Percentiles rank a stretch among this genome's conserved stretches.
These are phyloP conservation scores for Protonibea diacanthus DNA, from an alignment of 2,797 vertebrate species.

Conservation along the genomic window DNA sequence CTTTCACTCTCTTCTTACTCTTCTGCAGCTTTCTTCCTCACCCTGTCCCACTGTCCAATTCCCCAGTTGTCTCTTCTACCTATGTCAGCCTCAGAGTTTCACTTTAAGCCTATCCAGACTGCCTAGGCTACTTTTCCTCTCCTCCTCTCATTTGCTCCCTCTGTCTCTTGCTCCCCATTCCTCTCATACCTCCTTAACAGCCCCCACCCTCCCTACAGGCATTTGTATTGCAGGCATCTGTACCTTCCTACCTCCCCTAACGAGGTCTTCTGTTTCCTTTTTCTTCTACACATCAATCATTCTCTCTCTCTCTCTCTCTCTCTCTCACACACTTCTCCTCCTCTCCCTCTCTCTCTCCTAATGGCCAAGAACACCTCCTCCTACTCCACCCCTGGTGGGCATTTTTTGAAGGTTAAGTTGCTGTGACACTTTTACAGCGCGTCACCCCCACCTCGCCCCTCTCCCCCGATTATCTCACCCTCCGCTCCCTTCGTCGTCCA, in stretches of 20 bases:
- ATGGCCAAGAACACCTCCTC: constrained; percentile 62
- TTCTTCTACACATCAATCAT: constrained; percentile 67
- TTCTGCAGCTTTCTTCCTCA: constrained; percentile 30
- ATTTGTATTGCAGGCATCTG: constrained; percentile 70
- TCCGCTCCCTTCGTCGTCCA: constrained; percentile 17
- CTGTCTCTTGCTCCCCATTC: constrained; percentile 42
- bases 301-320: constrained; percentile 12
- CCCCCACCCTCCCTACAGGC: constrained; percentile 50
- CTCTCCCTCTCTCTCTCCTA: constrained; percentile 38
- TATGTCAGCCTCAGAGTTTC: constrained; percentile 68
- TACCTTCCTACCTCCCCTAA: constrained; percentile 61
- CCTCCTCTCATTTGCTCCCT: constrained; percentile 57
- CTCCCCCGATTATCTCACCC: constrained; percentile 45
- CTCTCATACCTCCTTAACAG: constrained; percentile 57
- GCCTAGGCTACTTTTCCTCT: constrained; percentile 48
- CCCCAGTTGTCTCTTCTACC: constrained; percentile 75
- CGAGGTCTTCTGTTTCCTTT: constrained; percentile 63
- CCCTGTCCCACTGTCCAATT: constrained; percentile 66
- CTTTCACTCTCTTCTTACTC: constrained; percentile 30
- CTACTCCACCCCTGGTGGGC: constrained; percentile 65
- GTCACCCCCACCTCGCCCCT: constrained; percentile 25
- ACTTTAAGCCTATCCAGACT: constrained; percentile 64
- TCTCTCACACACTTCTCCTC: background rate
- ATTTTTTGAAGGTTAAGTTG: constrained; percentile 83
- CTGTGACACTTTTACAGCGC: constrained; percentile 70